phyloP scores from a whole-genome alignment of 2,888 invertebrate species.

The Acronicta psi region DNA sequence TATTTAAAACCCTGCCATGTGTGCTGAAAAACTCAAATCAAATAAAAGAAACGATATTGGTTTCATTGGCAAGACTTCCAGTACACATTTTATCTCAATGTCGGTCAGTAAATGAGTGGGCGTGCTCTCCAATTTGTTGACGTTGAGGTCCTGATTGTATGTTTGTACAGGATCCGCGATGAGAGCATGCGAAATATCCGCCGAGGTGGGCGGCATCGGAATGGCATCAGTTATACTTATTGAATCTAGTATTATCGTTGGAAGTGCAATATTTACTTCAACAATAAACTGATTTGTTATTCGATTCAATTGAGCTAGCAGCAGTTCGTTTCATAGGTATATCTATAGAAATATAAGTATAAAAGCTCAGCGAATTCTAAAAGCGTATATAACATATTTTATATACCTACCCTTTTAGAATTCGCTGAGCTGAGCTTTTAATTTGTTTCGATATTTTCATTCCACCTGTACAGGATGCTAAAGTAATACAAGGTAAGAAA shows the following conservation, averaged over 20 bases:
- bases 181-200: slow-evolving; percentile 67
- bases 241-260: slow-evolving; percentile 64
- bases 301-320: slow-evolving; percentile 31
- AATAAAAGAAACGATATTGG: slow-evolving; percentile 7
- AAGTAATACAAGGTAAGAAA: slow-evolving; percentile 29
- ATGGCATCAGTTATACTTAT: slow-evolving; percentile 71
- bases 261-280: slow-evolving; percentile 62
- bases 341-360: slow-evolving; percentile 27
- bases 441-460: slow-evolving; percentile 39
- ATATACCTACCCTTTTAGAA: no score
- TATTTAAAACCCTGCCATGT: no score
- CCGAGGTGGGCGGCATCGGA: slow-evolving; percentile 70
- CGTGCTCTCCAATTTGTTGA: slow-evolving; percentile 80
- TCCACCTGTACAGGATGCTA: slow-evolving; percentile 37
- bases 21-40: background rate
- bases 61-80: slow-evolving; percentile 43
- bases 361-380: slow-evolving; percentile 13
- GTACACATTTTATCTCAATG: slow-evolving; percentile 43
- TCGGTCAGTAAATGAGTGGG: slow-evolving; percentile 72
- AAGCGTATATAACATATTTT: slow-evolving; percentile 20
- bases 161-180: slow-evolving; percentile 75
- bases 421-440: no score
- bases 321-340: slow-evolving; percentile 4
- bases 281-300: slow-evolving; percentile 45
- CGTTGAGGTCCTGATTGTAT: slow-evolving; percentile 77